A percentile compares a stretch with the other conserved stretches of the same genome.
phyloP scores from a whole-genome alignment of 2,797 vertebrate species.

The Onychomys arenicola region DNA sequence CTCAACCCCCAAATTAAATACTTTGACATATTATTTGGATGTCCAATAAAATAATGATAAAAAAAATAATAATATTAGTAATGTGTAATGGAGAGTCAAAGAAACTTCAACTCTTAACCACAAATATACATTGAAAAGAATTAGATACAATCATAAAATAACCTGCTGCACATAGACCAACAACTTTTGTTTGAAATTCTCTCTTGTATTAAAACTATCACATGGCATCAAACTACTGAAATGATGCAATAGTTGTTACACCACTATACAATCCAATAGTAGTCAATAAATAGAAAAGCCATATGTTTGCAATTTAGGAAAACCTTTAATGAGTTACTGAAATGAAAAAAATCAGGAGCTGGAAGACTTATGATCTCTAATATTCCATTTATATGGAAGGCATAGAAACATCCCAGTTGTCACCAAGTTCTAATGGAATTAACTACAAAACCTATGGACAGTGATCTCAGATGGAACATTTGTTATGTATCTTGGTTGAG shows the following conservation, averaged over 20 bases:
- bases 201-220: neutral
- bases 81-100: neutral
- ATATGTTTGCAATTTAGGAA: neutral
- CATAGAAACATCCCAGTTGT: neutral
- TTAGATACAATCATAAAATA: neutral
- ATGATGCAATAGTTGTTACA: neutral
- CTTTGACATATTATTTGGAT: neutral
- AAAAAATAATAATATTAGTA: neutral
- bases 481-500: neutral
- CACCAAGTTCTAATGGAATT: neutral
- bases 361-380: neutral
- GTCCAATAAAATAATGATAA: neutral
- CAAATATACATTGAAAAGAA: neutral
- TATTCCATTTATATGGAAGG: neutral
- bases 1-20: neutral
- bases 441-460: too few species aligned
- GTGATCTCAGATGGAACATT: neutral
- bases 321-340: too few species aligned
- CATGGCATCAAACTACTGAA: neutral
- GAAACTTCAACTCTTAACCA: too few species aligned
- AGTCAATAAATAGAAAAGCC: neutral
- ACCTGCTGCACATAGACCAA: neutral
- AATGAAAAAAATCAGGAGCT: neutral
- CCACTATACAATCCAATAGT: neutral
- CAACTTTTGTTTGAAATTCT: neutral